These are phyloP conservation scores for Corythornis vintsioides DNA, from an alignment of 2,113 vertebrate genomes.

Conservation along the genomic window DNA sequence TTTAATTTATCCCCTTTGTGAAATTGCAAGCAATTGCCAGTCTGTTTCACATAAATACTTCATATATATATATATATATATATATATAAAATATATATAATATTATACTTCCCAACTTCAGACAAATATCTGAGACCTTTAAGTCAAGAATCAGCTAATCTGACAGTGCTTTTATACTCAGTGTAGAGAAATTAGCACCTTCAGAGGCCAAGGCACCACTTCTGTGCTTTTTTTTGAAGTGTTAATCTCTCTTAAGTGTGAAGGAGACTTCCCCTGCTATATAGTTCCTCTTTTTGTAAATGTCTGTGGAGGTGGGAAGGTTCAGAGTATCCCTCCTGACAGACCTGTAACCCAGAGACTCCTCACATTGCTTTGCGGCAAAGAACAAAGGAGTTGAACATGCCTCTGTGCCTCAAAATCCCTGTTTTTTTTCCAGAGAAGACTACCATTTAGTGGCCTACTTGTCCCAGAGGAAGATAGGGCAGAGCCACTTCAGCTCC, in stretches of 20 bases:
- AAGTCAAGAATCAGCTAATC: background rate
- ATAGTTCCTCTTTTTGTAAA: background rate
- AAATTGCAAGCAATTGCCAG: background rate
- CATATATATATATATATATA: too few species aligned
- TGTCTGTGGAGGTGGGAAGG: background rate
- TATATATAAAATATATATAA: too few species aligned
- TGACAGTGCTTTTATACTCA: background rate
- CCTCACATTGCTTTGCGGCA: rapidly evolving
- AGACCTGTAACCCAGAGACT: background rate
- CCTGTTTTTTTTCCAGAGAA: background rate
- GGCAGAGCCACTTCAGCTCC: background rate
- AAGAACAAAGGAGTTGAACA: background rate
- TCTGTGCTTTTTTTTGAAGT: background rate
- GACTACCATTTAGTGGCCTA: background rate
- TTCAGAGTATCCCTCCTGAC: background rate
- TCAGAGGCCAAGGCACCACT: background rate
- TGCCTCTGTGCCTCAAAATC: background rate
- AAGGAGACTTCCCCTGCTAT: background rate
- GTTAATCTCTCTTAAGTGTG: background rate
- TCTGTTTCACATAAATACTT: background rate
- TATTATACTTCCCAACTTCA: background rate
- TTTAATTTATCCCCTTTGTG: background rate
- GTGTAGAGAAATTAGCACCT: background rate
- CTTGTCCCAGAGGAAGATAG: background rate
- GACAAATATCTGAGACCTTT: background rate